A percentile compares a stretch with the other conserved stretches of the same genome.
These are phyloP conservation scores for Drosophila meridiana DNA, from an alignment of 2,888 invertebrate species.

Conservation along the genomic window DNA sequence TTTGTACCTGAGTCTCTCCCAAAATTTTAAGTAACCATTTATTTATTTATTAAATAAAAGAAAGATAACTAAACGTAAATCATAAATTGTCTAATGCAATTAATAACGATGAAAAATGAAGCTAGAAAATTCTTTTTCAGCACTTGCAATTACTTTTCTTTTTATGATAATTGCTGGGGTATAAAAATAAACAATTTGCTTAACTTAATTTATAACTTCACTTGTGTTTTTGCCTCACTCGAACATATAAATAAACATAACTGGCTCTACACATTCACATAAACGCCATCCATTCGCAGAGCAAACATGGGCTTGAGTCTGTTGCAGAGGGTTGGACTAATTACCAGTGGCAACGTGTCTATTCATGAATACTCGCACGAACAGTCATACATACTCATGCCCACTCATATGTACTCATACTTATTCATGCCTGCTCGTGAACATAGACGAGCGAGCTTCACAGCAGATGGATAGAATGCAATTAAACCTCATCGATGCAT, in stretches of 20 bases:
- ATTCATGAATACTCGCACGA: conserved; percentile 18
- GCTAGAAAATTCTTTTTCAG: not conserved
- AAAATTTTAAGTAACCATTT: too few species aligned
- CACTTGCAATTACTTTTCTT: not conserved
- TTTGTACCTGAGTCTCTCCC: not conserved
- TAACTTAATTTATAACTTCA: conserved; percentile 1
- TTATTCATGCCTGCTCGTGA: conserved; percentile 1
- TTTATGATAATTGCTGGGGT: not conserved
- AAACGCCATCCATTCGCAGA: conserved; percentile 16
- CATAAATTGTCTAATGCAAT: not conserved
- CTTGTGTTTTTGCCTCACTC: conserved; percentile 1
- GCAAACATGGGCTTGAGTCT: conserved; percentile 29
- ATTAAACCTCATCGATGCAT: conserved; percentile 82
- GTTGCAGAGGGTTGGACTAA: conserved; percentile 31
- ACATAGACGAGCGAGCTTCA: conserved; percentile 55
- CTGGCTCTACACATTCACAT: conserved; percentile 13
- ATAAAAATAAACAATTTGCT: conserved; percentile 5
- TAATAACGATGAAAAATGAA: not conserved
- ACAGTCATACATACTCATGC: not conserved
- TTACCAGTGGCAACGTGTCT: conserved; percentile 35
- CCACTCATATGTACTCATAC: conserved; percentile 3
- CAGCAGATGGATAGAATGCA: conserved; percentile 74
- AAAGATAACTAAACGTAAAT: not conserved
- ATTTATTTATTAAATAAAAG: not conserved
- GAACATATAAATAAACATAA: conserved; percentile 8